Base-by-base conservation (phyloP, 2,888 invertebrate species). In the Buathra laborator region DNA sequence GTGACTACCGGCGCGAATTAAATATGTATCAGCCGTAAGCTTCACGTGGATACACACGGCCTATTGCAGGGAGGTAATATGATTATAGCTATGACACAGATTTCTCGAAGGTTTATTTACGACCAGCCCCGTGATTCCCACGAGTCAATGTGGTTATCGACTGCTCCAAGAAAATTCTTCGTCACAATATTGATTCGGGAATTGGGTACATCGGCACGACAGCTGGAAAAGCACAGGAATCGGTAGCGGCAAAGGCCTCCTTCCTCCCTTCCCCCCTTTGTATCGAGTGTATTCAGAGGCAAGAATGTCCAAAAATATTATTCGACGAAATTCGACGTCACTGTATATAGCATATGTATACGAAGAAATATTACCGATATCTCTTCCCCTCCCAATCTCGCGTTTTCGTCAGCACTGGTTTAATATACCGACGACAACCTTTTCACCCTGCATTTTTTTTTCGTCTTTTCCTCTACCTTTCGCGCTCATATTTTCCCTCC, bases 1-100 rank as follows among this genome's bases (percentile, higher is more conserved):
- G 56, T 56, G 56, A 56, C 56, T 56, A 24, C 24, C 56, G 10
- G 19, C 19, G 24, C 56, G 10, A 12, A 56, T 77, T 16, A 78
- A 78, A 46, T 78, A 77, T 77, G 66, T 67, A 67, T 67, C 66
- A 12, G 44, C 29, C 43, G 43, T 44, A 77, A 6, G 67, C 68
- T 59, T 68, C 44, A 16, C 14, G 56, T 19, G 10, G 46, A 24
- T 56, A 56, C 56, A 56, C 16, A 56, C 24, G 24, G 56, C 56
- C 37, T 56, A 24, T 56, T 56, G 56, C 12, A 24, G 37, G 37
- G 37, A 9, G 37, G 56, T 56, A 12, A 24, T 12, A 10, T 24
- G 56, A 10, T 24, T 24, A 32, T 48, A 48, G 51, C 64, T 62
- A 10, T 78, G 62, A 19, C 62, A 62, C 32, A 51, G 37, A 32